phyloP scores from a whole-genome alignment of 2,888 invertebrate genomes.

The Leptodirus hochenwartii region DNA sequence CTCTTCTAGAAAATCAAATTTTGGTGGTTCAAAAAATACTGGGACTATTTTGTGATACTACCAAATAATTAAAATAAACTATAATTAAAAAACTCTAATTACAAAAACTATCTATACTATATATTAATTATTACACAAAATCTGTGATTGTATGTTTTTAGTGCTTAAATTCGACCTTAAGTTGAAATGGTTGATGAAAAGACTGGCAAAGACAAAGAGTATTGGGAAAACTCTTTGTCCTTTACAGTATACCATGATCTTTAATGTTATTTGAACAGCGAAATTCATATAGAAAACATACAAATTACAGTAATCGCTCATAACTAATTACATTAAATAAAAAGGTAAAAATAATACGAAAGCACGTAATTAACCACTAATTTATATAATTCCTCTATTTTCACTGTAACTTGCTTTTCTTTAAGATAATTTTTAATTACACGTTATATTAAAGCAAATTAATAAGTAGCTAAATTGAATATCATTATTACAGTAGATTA shows the following conservation, averaged over 20 bases:
- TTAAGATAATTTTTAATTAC: not conserved
- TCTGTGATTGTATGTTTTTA: conserved; percentile 26
- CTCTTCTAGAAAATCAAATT: conserved; percentile 17
- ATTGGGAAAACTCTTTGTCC: conserved; percentile 27
- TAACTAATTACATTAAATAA: too few species aligned
- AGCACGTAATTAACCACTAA: not conserved
- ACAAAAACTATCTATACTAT: conserved; percentile 5
- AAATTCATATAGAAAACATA: too few species aligned
- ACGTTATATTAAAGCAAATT: conserved; percentile 1
- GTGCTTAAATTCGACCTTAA: conserved; percentile 8
- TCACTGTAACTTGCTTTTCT: not conserved
- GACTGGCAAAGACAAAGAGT: conserved; percentile 19
- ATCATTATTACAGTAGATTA: not conserved
- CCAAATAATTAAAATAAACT: conserved; percentile 16
- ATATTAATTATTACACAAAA: conserved; percentile 14
- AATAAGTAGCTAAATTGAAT: not conserved
- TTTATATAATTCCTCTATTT: not conserved
- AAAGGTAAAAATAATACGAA: conserved; percentile 1
- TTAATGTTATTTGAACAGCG: too few species aligned
- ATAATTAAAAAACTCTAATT: conserved; percentile 1
- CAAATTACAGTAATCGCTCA: too few species aligned
- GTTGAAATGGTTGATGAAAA: not conserved
- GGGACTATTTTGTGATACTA: conserved; percentile 30
- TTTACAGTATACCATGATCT: too few species aligned
- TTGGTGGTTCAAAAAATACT: conserved; percentile 29